Evolutionary conservation across 2,888 invertebrate species (phyloP).

Genomic region (Dryocosmus kuriphilus): DNA sequence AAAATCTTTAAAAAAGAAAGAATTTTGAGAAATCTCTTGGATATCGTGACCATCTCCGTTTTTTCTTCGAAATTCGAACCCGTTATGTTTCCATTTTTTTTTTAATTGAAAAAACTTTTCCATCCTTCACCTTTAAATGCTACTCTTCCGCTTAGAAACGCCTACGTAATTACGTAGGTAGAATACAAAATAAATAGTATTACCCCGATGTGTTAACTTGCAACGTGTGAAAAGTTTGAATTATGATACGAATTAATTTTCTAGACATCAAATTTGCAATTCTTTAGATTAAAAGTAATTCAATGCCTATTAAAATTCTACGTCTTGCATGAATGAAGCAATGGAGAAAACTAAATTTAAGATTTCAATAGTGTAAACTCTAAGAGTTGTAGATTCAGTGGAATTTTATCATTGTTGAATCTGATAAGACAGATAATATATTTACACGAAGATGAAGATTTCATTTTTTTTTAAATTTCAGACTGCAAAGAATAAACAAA

Average conservation of each 20-base stretch:
- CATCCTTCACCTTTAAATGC: not conserved
- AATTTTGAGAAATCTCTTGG: too few species aligned
- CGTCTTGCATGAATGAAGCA: not conserved
- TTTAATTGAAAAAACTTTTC: not conserved
- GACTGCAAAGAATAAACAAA: too few species aligned
- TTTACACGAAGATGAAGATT: not conserved
- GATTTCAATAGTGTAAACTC: not conserved
- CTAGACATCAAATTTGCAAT: not conserved
- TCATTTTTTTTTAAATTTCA: too few species aligned
- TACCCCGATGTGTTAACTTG: not conserved
- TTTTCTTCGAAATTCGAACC: too few species aligned
- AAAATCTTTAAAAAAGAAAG: too few species aligned
- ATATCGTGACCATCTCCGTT: too few species aligned
- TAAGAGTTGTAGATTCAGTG: not conserved
- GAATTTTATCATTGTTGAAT: not conserved
- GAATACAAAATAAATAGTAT: not conserved
- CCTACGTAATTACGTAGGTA: not conserved
- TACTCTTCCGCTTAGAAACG: not conserved
- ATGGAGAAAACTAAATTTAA: not conserved
- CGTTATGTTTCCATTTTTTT: too few species aligned
- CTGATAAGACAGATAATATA: slow-evolving; percentile 1
- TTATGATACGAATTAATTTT: not conserved
- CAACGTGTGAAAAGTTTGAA: not conserved
- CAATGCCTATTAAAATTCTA: not conserved
- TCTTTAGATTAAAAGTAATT: not conserved